Percentiles rank a stretch among this genome's conserved stretches.
Conservation (phyloP, 2,113 vertebrate genomes). For the Trinectes maculatus region DNA sequence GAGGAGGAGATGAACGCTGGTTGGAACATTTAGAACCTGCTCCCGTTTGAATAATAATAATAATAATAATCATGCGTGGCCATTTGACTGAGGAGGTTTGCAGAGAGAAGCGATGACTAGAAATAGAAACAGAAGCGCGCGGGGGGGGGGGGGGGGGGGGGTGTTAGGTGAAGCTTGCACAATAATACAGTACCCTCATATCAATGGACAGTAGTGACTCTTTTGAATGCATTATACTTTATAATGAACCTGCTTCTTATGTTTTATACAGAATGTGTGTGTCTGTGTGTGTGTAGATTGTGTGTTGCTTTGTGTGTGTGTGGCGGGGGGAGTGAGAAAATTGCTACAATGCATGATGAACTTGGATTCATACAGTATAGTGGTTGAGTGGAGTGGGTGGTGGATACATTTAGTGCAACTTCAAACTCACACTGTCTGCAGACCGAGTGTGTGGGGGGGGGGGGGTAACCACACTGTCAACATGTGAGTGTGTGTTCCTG, state of each 20-base stretch:
- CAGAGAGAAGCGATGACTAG: conserved; percentile 26
- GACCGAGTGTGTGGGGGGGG: conserved; percentile 11
- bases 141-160: not conserved
- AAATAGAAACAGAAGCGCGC: conserved; percentile 1
- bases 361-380: conserved; percentile 64
- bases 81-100: conserved; percentile 47
- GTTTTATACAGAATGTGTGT: not conserved
- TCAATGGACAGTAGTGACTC: conserved; percentile 43
- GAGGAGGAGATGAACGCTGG: too few relatives aligned
- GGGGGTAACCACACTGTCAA: conserved; percentile 23
- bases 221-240: conserved; percentile 20
- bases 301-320: not conserved
- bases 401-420: conserved; percentile 66
- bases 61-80: conserved; percentile 79
- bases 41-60: conserved; percentile 72
- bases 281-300: not conserved
- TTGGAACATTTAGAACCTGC: conserved; percentile 80
- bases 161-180: conserved; percentile 41
- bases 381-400: conserved; percentile 72
- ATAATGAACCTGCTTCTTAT: not conserved
- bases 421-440: conserved; percentile 49
- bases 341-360: conserved; percentile 48
- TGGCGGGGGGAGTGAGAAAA: conserved; percentile 8
- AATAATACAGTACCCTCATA: conserved; percentile 50
- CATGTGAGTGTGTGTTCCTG: conserved; percentile 27